Evolutionary conservation across 2,797 vertebrate genomes (phyloP), one percentile per base, ranked within the genome.

Genomic region (Eulemur mongoz): DNA sequence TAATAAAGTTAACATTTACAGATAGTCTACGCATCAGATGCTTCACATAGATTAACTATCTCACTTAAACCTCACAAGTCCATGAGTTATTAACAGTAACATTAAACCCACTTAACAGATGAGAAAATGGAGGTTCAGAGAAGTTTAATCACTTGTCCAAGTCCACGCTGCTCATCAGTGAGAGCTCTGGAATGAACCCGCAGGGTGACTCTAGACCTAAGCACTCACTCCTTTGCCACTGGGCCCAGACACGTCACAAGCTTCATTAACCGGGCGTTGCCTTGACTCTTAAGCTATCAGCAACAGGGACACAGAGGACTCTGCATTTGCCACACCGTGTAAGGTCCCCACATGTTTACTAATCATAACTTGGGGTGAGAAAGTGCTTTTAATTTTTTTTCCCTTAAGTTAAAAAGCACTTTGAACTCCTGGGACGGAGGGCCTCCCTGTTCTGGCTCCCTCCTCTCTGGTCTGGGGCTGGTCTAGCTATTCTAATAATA

Each of bases 401-500:
- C 18, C 2, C 40, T 80, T 89, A 76, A 84, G 90, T 82, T 85
- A 82, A n/a, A 75, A 97, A 87, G 86, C 30, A 57, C 67, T 87
- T 38, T 59, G 18, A 63, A 43, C 48, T 80, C 48, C 57, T 38
- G 59, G 73, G 73, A 85, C 0, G 8, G 35, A 57, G 73, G 14
- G 20, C 57, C 76, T 45, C 30, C 79, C 54, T 65, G 4, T 80
- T 72, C 57, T n/a, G 43, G 78, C 75, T 82, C 59, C 38, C 32
- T 43, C 17, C 75, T 96, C 80, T 96, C 89, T 10, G 22, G 35
- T 86, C 75, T 0, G 15, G 32, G 43, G 50, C 17, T 50, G 59
- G 63, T 30, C 89, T 85, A 86, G 50, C 61, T 85, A 35, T 86
- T 95, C 96, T 95, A 93, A 97, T 95, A 95, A 96, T 84, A 97